Conservation (phyloP, 2,113 vertebrate species). For the Tyrannus savana region DNA sequence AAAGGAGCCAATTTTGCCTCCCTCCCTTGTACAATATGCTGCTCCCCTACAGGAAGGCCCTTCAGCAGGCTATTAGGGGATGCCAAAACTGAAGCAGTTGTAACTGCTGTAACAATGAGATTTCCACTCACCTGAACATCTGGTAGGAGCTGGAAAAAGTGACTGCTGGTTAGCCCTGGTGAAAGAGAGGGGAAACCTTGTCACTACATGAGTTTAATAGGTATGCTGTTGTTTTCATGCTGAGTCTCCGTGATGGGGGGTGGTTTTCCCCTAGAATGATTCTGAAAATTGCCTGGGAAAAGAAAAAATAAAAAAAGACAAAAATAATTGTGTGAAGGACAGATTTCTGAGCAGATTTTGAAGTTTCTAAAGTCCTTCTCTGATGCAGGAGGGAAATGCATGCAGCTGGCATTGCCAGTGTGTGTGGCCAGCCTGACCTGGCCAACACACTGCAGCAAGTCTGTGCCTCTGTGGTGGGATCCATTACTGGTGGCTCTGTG, state of each 20-base stretch:
- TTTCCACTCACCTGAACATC: neutral
- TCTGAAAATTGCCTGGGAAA: neutral
- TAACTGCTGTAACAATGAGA: neutral
- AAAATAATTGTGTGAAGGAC: neutral
- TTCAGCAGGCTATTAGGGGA: neutral
- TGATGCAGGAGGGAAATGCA: neutral
- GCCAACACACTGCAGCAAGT: neutral
- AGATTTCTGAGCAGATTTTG: neutral
- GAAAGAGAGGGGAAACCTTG: neutral
- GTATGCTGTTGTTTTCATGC: neutral
- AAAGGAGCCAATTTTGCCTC: neutral
- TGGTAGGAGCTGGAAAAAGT: neutral
- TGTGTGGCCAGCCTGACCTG: neutral
- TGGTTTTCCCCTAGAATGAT: neutral
- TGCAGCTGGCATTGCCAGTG: neutral
- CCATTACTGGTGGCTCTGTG: neutral
- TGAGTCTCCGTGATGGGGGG: fast-evolving
- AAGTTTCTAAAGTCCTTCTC: neutral
- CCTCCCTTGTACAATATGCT: neutral
- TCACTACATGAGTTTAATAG: neutral
- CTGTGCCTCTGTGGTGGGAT: neutral
- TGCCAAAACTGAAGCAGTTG: neutral
- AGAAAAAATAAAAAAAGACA: neutral
- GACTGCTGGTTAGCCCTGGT: neutral
- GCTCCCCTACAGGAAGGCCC: neutral